Percentiles rank a stretch among this genome's conserved stretches.
These are phyloP conservation scores for Ischnus inquisitorius DNA, from an alignment of 2,888 invertebrate genomes.

Conservation along the genomic window DNA sequence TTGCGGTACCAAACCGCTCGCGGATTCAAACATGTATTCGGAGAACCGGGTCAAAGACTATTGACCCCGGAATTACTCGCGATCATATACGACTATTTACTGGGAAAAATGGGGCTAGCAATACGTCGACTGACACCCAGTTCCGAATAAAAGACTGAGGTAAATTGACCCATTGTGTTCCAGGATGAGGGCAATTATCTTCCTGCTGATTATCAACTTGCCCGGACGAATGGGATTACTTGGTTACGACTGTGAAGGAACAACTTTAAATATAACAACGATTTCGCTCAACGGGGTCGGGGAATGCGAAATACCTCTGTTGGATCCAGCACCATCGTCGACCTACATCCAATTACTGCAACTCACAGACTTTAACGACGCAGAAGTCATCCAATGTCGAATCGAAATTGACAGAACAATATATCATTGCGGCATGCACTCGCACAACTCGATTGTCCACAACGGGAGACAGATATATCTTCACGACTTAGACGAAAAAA, in stretches of 20 bases:
- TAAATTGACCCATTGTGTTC: neutral
- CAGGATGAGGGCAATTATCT: neutral
- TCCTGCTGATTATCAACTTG: neutral
- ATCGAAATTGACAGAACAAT: neutral
- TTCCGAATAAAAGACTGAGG: too few relatives aligned
- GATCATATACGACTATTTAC: too few relatives aligned
- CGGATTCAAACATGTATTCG: too few relatives aligned
- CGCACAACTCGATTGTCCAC: neutral
- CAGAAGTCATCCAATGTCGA: neutral
- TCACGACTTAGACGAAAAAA: neutral
- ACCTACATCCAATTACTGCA: slow-evolving; percentile 33
- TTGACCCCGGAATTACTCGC: too few relatives aligned
- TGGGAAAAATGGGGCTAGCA: too few relatives aligned
- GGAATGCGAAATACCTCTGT: slow-evolving; percentile 30
- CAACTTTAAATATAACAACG: slow-evolving; percentile 49
- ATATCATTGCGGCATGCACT: slow-evolving; percentile 16
- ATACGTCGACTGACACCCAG: too few relatives aligned
- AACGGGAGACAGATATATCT: neutral
- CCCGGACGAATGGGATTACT: neutral
- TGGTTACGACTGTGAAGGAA: slow-evolving; percentile 55
- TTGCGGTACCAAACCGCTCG: too few relatives aligned
- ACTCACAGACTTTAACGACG: neutral
- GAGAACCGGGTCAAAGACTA: too few relatives aligned
- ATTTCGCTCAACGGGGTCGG: slow-evolving; percentile 33
- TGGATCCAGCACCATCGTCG: slow-evolving; percentile 5